A percentile compares a stretch with the other conserved stretches of the same genome.
phyloP scores from a whole-genome alignment of 2,888 invertebrate genomes.

The Melipona bicolor region DNA sequence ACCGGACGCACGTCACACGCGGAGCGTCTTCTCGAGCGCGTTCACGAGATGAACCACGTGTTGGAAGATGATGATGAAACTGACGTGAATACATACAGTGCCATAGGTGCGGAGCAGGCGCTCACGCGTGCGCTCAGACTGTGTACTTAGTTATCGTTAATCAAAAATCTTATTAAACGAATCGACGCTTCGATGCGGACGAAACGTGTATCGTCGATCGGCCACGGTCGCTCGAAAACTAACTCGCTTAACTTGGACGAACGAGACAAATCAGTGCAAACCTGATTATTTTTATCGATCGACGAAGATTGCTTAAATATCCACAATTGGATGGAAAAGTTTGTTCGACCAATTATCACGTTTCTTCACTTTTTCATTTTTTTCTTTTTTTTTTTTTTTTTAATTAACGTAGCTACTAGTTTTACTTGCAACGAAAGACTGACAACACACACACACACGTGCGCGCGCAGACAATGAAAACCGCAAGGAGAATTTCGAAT shows the following conservation, averaged over 20 bases:
- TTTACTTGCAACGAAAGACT: not conserved
- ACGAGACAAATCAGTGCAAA: slow-evolving; percentile 25
- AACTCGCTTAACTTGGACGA: slow-evolving; percentile 1
- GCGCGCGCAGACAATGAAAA: too few relatives aligned
- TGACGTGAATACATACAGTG: slow-evolving; percentile 84
- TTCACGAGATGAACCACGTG: slow-evolving; percentile 24
- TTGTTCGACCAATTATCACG: not conserved
- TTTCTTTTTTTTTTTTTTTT: not conserved
- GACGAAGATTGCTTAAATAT: not conserved
- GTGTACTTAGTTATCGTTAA: slow-evolving; percentile 82
- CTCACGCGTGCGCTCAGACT: slow-evolving; percentile 77
- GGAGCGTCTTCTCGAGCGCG: slow-evolving; percentile 45
- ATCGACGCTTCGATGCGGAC: slow-evolving; percentile 27
- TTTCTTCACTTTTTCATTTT: not conserved
- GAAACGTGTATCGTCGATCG: slow-evolving; percentile 22
- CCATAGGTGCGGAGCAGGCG: slow-evolving; percentile 81
- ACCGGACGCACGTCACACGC: slow-evolving; percentile 40
- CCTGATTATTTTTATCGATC: not conserved
- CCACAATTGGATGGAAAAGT: not conserved
- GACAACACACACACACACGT: not conserved
- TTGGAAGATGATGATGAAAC: slow-evolving; percentile 47
- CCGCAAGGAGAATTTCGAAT: not conserved
- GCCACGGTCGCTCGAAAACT: slow-evolving; percentile 24
- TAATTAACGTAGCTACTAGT: not conserved
- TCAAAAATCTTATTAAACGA: slow-evolving; percentile 27